phyloP scores from a whole-genome alignment of 2,888 invertebrate genomes.

The Macaria liturata region DNA sequence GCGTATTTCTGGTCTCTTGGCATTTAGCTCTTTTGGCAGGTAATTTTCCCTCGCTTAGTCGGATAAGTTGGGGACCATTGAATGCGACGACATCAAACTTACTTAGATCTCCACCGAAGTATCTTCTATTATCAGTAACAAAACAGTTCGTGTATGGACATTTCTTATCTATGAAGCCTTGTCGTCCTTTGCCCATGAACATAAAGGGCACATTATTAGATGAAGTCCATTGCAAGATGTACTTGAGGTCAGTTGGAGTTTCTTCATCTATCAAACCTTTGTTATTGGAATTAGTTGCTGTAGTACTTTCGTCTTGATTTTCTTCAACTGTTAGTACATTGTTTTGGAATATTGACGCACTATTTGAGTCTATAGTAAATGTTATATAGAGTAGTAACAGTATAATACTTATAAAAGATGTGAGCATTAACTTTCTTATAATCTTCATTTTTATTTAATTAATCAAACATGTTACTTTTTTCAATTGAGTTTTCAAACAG shows the following conservation, averaged over 20 bases:
- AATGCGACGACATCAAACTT: constrained; percentile 63
- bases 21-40: constrained; percentile 51
- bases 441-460: constrained; percentile 9
- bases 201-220: constrained; percentile 44
- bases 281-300: no score
- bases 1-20: constrained; percentile 65
- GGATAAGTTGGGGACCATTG: constrained; percentile 51
- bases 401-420: constrained; percentile 10
- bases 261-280: not conserved
- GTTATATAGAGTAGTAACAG: constrained; percentile 9
- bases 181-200: constrained; percentile 44
- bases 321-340: constrained; percentile 3
- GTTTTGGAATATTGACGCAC: not conserved
- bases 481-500: no score
- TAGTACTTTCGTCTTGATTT: not conserved
- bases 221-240: constrained; percentile 55
- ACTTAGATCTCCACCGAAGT: constrained; percentile 42
- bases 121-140: constrained; percentile 49
- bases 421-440: constrained; percentile 18
- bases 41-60: constrained; percentile 23
- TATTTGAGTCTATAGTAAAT: not conserved
- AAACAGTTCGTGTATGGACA: constrained; percentile 61
- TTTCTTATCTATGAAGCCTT: constrained; percentile 48
- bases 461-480: no score
- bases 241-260: constrained; percentile 36